Evolutionary conservation across 2,113 vertebrate species (phyloP).

Genomic region (Reinhardtius hippoglossoides): DNA sequence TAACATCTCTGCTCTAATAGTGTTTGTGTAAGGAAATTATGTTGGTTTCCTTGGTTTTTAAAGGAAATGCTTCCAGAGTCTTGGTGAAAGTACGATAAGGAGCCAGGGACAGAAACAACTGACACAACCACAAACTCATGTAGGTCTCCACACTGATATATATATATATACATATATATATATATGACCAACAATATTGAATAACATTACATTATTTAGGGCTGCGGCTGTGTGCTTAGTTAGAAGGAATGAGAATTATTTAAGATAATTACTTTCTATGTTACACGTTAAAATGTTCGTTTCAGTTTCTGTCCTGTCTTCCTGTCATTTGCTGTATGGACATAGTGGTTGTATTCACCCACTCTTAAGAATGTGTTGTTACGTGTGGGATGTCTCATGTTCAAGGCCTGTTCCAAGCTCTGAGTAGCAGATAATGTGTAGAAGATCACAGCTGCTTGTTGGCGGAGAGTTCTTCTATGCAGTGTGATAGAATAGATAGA

Average conservation of each 20-base stretch:
- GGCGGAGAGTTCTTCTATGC: constrained; percentile 30
- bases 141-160: neutral
- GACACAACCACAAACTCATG: neutral
- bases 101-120: neutral
- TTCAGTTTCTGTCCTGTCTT: too few species aligned
- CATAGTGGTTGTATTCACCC: neutral
- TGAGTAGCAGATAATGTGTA: constrained; percentile 33
- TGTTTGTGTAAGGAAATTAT: neutral
- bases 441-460: constrained; percentile 33
- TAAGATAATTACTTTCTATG: too few species aligned
- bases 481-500: neutral
- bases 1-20: neutral
- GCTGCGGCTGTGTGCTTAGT: too few species aligned
- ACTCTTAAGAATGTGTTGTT: neutral
- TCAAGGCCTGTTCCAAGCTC: constrained; percentile 28
- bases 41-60: neutral
- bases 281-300: too few species aligned
- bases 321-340: too few species aligned
- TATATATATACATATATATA: too few species aligned
- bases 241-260: too few species aligned
- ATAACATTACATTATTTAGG: too few species aligned
- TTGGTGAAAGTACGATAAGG: neutral
- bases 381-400: constrained; percentile 24
- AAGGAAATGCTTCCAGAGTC: neutral
- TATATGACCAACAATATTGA: too few species aligned